Percentiles rank a stretch among this genome's conserved stretches.
Conservation (phyloP, 53 echinoderm and acorn worm genomes). For the Patiria pectinifera region DNA sequence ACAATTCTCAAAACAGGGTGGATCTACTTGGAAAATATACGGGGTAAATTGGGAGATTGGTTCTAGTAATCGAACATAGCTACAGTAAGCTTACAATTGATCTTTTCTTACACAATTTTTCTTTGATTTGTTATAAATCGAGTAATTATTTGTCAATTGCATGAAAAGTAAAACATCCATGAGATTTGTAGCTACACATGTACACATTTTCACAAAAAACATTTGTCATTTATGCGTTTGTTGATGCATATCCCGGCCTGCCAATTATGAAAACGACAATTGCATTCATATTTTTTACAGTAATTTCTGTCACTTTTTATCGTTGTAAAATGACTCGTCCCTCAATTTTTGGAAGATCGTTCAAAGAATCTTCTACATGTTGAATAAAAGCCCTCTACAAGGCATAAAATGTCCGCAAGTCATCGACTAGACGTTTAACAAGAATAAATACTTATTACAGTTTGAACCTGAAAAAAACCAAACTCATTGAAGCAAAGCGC, state of each 20-base stretch:
- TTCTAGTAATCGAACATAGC: neutral
- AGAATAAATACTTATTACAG: no score
- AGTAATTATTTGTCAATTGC: neutral
- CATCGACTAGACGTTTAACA: no score
- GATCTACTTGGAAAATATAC: neutral
- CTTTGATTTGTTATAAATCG: constrained; percentile 1
- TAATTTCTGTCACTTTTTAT: no score
- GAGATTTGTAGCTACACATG: constrained; percentile 8
- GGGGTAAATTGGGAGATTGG: neutral
- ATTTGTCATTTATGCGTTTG: neutral
- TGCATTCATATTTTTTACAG: no score
- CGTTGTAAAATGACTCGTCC: no score
- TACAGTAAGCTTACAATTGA: neutral
- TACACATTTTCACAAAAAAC: neutral
- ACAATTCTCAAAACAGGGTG: neutral
- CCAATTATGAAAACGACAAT: no score
- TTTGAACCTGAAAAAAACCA: no score
- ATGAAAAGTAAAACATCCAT: neutral
- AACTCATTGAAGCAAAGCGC: no score
- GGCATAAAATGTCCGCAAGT: no score
- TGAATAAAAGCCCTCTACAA: no score
- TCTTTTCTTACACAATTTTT: neutral
- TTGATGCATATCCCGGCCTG: neutral
- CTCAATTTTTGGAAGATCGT: no score
- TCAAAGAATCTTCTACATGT: no score